phyloP scores from a whole-genome alignment of 2,113 vertebrate genomes.

The Lasiurus cinereus region DNA sequence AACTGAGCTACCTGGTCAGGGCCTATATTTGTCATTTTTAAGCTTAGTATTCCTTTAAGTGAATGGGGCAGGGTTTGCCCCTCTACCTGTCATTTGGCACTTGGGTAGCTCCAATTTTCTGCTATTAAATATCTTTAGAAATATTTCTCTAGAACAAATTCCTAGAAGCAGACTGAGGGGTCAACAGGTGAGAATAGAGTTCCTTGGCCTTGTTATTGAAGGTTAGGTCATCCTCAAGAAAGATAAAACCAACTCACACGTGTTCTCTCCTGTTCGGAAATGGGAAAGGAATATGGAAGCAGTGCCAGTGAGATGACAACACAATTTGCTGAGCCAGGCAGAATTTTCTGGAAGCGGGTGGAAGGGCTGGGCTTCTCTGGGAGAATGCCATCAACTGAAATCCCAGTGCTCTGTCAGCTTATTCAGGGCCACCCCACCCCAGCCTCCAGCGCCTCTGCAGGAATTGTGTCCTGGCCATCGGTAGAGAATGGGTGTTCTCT shows the following conservation, averaged over 20 bases:
- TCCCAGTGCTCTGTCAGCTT: neutral
- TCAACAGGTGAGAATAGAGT: neutral
- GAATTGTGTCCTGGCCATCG: neutral
- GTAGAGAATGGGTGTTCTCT: neutral
- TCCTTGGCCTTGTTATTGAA: constrained; percentile 3
- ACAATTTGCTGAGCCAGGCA: constrained; percentile 42
- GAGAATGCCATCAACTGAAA: constrained; percentile 5
- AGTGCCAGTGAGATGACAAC: constrained; percentile 14
- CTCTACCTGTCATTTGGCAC: neutral
- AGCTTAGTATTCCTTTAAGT: neutral
- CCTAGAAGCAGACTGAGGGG: neutral
- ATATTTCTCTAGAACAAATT: constrained; percentile 6
- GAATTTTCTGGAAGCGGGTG: constrained; percentile 51
- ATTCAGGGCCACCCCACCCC: neutral
- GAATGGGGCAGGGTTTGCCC: neutral
- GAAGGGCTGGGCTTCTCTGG: constrained; percentile 11
- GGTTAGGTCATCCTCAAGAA: constrained; percentile 26
- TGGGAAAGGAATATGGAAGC: constrained; percentile 37
- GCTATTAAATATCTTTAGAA: neutral
- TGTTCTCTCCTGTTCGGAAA: constrained; percentile 27
- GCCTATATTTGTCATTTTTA: neutral
- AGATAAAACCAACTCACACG: neutral
- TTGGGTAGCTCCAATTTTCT: neutral
- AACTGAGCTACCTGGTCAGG: neutral
- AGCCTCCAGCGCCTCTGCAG: neutral